phyloP scores from a whole-genome alignment of 2,113 vertebrate genomes.

The Festucalex cinctus region DNA sequence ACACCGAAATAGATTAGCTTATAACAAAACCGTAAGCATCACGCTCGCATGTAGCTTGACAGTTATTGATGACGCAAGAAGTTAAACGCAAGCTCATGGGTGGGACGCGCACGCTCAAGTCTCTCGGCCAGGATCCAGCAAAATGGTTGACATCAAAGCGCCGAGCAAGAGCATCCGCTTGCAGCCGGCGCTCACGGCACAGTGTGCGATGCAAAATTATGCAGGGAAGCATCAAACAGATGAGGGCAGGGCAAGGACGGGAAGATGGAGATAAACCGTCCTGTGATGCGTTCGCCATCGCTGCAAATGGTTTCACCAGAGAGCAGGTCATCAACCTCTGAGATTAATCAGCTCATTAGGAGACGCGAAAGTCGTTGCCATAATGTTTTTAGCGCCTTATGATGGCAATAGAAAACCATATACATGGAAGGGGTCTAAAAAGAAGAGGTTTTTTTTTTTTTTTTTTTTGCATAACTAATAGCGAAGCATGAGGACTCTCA shows the following conservation, averaged over 20 bases:
- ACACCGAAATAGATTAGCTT: constrained; percentile 62
- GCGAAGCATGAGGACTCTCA: constrained; percentile 27
- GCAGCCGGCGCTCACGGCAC: constrained; percentile 27
- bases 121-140: constrained; percentile 34
- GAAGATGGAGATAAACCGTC: constrained; percentile 38
- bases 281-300: constrained; percentile 24
- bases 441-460: constrained; percentile 22
- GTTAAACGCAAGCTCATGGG: constrained; percentile 25
- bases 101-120: constrained; percentile 27
- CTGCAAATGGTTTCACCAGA: constrained; percentile 34
- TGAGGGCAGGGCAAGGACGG: constrained; percentile 14
- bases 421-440: constrained; percentile 25
- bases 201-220: constrained; percentile 39
- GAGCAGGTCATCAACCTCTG: constrained; percentile 27
- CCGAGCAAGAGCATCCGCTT: constrained; percentile 25
- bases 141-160: constrained; percentile 50
- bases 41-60: constrained; percentile 32
- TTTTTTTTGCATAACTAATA: constrained; percentile 61
- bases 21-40: constrained; percentile 52
- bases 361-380: constrained; percentile 39
- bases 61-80: constrained; percentile 44
- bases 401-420: constrained; percentile 53
- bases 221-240: constrained; percentile 20
- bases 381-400: constrained; percentile 39
- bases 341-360: constrained; percentile 38